Base-by-base conservation (phyloP, 2,797 vertebrate genomes). In the Mus minutoides region DNA sequence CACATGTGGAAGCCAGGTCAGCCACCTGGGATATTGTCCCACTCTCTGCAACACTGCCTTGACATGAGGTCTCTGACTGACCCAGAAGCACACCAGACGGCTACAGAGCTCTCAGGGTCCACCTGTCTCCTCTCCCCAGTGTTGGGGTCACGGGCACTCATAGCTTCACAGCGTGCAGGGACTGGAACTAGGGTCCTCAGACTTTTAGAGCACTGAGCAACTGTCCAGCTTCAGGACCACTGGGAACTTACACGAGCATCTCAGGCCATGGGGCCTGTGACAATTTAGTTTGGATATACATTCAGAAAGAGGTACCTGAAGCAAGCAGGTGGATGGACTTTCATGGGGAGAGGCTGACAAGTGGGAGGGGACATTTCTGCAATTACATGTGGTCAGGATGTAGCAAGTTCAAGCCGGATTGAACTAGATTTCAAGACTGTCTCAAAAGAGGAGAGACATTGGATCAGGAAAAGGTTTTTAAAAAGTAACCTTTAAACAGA, bases 201-300 rank as follows among this genome's bases (percentile, higher is more conserved):
- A 24, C 84, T 54, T 86, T 26, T 11, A 29, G 22, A 67, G 19
- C 64, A 29, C 21, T 19, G 46, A 71, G 34, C 64, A 17, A 14
- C 34, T 54, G 46, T 8, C 34, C 84, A 52, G 43, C 31, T 29
- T 31, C 12, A n/a, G n/a, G 64, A 34, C 34, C 46, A 0, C 43
- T 64, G 37, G 26, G 37, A 49, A 46, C 13, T 71, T 46, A 7
- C 19, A 0, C 2, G n/a, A 64, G 49, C 79, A 17, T 49, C 7
- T 11, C 3, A 9, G 17, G 13, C 13, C 29, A 13, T 2, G 0
- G 19, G 1, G 1, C 0, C 16, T 1, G 9, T 11, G 62, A 54
- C 84, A 29, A 40, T n/a, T 22, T 8, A 34, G 4, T 56, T 14
- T 43, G n/a, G 1, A 49, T 2, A 6, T 0, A 49, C n/a, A 16